These are phyloP conservation scores for Pristionchus mayeri DNA, from an alignment of 2,888 invertebrate species.

Conservation along the genomic window DNA sequence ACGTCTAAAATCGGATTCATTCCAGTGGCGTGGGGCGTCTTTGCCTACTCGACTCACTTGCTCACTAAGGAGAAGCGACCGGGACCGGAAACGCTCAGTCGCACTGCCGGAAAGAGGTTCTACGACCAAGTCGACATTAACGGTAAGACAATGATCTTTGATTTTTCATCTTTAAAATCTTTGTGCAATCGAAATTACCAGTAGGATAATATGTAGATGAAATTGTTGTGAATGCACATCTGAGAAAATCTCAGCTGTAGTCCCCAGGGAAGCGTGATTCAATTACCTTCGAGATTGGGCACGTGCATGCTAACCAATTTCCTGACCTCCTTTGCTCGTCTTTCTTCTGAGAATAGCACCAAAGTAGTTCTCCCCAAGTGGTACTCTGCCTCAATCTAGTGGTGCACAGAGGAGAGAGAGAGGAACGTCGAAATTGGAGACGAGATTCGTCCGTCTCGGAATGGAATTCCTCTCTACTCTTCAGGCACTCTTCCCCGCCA, in stretches of 20 bases:
- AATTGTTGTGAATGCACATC: neutral
- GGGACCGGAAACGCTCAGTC: slow-evolving; percentile 56
- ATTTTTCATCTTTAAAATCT: neutral
- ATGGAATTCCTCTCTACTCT: neutral
- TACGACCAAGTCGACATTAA: slow-evolving; percentile 64
- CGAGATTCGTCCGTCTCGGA: neutral
- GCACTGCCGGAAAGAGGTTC: slow-evolving; percentile 59
- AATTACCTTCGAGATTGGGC: slow-evolving; percentile 8
- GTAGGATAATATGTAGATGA: too few relatives aligned
- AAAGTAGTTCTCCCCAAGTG: neutral
- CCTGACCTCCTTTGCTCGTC: neutral
- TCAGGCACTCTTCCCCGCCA: slow-evolving; percentile 45
- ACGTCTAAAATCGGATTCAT: neutral
- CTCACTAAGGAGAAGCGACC: slow-evolving; percentile 47
- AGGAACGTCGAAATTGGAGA: slow-evolving; percentile 41
- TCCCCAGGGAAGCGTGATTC: neutral
- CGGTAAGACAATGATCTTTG: slow-evolving; percentile 51
- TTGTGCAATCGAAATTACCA: neutral
- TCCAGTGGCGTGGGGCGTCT: slow-evolving; percentile 63
- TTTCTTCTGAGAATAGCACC: slow-evolving; percentile 15
- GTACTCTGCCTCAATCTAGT: neutral
- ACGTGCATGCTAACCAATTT: slow-evolving; percentile 34
- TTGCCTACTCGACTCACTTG: slow-evolving; percentile 57
- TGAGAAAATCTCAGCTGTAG: neutral
- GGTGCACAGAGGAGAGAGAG: neutral